phyloP scores from a whole-genome alignment of 2,888 invertebrate genomes.

The Candidula unifasciata region DNA sequence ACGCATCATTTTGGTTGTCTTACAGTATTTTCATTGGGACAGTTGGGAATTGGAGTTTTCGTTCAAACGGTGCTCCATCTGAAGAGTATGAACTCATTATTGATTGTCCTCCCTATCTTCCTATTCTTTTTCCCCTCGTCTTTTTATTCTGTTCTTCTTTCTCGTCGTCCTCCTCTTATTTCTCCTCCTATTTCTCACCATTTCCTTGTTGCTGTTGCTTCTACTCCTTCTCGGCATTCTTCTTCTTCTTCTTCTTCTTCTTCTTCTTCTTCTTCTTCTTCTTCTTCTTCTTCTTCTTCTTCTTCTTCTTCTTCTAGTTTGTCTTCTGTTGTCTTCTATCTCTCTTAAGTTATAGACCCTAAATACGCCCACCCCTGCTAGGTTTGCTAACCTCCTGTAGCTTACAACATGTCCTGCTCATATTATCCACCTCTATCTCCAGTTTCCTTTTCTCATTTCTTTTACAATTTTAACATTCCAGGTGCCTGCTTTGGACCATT shows the following conservation, averaged over 20 bases:
- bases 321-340: background rate
- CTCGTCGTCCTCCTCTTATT: too few relatives aligned
- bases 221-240: background rate
- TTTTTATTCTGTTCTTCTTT: too few relatives aligned
- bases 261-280: background rate
- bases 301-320: background rate
- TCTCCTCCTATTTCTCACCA: background rate
- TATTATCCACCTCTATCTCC: too few relatives aligned
- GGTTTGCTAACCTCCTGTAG: too few relatives aligned
- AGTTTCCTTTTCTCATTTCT: too few relatives aligned
- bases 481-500: too few relatives aligned
- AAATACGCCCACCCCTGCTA: too few relatives aligned
- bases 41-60: background rate
- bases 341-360: background rate
- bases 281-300: background rate
- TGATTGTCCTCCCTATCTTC: too few relatives aligned
- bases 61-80: background rate
- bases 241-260: background rate
- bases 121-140: too few relatives aligned
- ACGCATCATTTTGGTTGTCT: background rate
- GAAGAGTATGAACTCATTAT: too few relatives aligned
- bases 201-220: background rate
- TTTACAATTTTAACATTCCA: too few relatives aligned
- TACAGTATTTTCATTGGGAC: background rate
- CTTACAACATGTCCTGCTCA: too few relatives aligned